These are phyloP conservation scores for Leucania comma DNA, from an alignment of 2,888 invertebrate genomes.

Conservation along the genomic window DNA sequence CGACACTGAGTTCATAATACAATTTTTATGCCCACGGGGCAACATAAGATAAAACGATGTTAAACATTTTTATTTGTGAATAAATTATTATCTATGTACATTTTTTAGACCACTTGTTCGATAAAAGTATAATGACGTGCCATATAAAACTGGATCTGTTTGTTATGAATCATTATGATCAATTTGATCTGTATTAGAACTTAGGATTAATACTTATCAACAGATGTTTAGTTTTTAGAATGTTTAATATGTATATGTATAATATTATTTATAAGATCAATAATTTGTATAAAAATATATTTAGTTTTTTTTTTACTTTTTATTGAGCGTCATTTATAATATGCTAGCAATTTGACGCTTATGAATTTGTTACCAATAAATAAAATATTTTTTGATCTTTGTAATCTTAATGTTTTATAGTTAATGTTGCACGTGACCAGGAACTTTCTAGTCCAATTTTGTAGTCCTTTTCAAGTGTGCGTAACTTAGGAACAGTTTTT, in stretches of 20 bases:
- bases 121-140: slow-evolving; percentile 36
- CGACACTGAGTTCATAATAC: slow-evolving; percentile 7
- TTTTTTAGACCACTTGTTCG: slow-evolving; percentile 4
- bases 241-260: slow-evolving; percentile 11
- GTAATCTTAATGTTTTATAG: slow-evolving; percentile 44
- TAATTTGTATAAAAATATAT: slow-evolving; percentile 6
- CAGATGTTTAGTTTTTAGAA: slow-evolving; percentile 17
- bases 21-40: slow-evolving; percentile 3
- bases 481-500: slow-evolving; percentile 47
- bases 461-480: slow-evolving; percentile 61
- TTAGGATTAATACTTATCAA: slow-evolving; percentile 22
- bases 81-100: not conserved
- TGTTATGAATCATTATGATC: not conserved
- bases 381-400: slow-evolving; percentile 43
- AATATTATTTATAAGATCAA: slow-evolving; percentile 15
- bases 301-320: slow-evolving; percentile 6
- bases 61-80: not conserved
- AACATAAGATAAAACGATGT: not conserved
- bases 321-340: slow-evolving; percentile 6
- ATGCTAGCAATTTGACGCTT: slow-evolving; percentile 4
- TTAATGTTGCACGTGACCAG: slow-evolving; percentile 54
- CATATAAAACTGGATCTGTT: slow-evolving; percentile 30
- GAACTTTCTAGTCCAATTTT: slow-evolving; percentile 65
- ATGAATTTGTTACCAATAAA: slow-evolving; percentile 26
- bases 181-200: slow-evolving; percentile 27